phyloP scores from a whole-genome alignment of 2,888 invertebrate genomes.

The Cheilosia grossa region DNA sequence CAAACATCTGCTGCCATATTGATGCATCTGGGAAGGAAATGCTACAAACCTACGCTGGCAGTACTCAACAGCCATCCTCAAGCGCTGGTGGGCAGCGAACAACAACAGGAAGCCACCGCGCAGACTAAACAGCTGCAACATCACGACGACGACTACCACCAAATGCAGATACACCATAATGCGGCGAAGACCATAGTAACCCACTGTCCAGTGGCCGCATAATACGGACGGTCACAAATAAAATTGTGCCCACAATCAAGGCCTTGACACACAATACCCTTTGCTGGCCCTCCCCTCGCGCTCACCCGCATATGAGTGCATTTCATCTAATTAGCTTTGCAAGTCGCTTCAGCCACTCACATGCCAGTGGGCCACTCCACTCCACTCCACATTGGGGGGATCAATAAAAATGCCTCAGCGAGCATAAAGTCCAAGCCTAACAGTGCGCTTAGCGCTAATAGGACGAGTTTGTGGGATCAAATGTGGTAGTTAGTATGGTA shows the following conservation, averaged over 20 bases:
- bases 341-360: constrained; percentile 47
- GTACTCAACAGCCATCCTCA: constrained; percentile 35
- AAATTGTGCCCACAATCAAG: constrained; percentile 54
- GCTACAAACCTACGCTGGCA: constrained; percentile 55
- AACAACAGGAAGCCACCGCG: constrained; percentile 49
- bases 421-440: constrained; percentile 54
- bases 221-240: constrained; percentile 11
- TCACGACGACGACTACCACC: constrained; percentile 35
- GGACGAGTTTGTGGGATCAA: constrained; percentile 72
- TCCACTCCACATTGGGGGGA: constrained; percentile 28
- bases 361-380: constrained; percentile 40
- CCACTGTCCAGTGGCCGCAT: constrained; percentile 34
- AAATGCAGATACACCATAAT: constrained; percentile 8
- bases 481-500: constrained; percentile 69
- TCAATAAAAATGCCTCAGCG: constrained; percentile 60
- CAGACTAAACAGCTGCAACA: constrained; percentile 14
- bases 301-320: constrained; percentile 30
- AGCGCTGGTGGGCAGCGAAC: constrained; percentile 9
- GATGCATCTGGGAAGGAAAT: constrained; percentile 56
- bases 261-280: constrained; percentile 70
- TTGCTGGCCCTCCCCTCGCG: constrained; percentile 19
- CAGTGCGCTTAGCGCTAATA: constrained; percentile 64
- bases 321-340: constrained; percentile 69
- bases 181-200: constrained; percentile 48
- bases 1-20: constrained; percentile 65